phyloP scores from a whole-genome alignment of 2,113 vertebrate genomes.

The Myiozetetes cayanensis region DNA sequence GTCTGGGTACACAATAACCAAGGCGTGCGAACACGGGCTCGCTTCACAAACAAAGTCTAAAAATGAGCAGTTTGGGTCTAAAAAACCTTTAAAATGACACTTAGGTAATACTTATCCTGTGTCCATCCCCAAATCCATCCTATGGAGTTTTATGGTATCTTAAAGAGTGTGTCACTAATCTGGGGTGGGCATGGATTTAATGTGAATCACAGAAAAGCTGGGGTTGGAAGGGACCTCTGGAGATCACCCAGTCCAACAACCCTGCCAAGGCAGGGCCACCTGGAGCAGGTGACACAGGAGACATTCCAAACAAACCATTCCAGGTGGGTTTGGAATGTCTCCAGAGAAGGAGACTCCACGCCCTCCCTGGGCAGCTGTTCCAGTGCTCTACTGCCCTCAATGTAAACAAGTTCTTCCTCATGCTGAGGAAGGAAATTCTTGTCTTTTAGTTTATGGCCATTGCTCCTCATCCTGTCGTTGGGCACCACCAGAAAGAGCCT shows the following conservation, averaged over 20 bases:
- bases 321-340: neutral
- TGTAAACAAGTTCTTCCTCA: neutral
- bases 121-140: neutral
- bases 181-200: neutral
- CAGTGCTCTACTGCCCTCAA: neutral
- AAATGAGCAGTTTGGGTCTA: neutral
- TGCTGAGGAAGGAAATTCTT: neutral
- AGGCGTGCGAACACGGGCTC: neutral
- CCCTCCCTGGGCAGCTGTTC: neutral
- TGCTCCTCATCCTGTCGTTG: neutral
- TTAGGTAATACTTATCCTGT: neutral
- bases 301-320: too few relatives aligned
- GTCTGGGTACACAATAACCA: neutral
- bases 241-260: neutral
- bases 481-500: neutral
- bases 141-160: neutral
- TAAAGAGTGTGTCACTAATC: neutral
- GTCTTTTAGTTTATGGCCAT: neutral
- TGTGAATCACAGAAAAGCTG: neutral
- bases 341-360: too few relatives aligned
- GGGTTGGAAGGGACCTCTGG: neutral
- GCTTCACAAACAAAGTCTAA: neutral
- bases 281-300: neutral
- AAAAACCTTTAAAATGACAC: neutral
- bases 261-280: neutral